phyloP scores from a whole-genome alignment of 1,140 invertebrate genomes.

The Cardiocondyla obscurior region DNA sequence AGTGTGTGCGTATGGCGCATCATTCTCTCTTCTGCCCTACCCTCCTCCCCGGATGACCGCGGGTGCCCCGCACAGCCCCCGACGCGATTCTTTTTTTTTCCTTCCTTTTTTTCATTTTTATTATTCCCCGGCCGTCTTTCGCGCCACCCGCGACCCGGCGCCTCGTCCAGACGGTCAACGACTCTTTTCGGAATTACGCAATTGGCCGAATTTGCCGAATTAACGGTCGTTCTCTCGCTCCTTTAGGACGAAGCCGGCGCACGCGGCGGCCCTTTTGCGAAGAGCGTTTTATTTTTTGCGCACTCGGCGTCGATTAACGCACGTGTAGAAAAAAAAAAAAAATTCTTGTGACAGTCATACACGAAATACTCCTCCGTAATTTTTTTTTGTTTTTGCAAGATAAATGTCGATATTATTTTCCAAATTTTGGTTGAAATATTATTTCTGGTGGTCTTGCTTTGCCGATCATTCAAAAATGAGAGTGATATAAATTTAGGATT shows the following conservation, averaged over 20 bases:
- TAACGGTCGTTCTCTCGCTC: constrained; percentile 62
- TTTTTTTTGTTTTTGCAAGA: background rate
- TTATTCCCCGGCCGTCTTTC: too few species aligned
- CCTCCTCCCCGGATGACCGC: constrained; percentile 26
- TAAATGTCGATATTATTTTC: background rate
- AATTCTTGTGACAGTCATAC: background rate
- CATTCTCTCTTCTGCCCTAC: constrained; percentile 53
- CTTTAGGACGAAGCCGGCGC: background rate
- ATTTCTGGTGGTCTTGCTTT: background rate
- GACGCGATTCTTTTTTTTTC: constrained; percentile 13
- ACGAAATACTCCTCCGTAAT: background rate
- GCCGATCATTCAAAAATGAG: background rate
- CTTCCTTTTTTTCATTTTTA: too few species aligned
- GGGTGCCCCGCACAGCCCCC: constrained; percentile 33
- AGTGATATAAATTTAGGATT: background rate
- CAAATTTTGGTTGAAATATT: background rate
- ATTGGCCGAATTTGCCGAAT: constrained; percentile 81
- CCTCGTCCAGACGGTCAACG: constrained; percentile 77
- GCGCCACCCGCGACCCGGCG: constrained; percentile 36
- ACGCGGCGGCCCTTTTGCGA: constrained; percentile 24
- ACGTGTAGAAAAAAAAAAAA: background rate
- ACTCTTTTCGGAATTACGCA: constrained; percentile 82
- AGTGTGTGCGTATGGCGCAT: background rate
- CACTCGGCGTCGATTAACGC: background rate
- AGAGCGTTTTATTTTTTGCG: background rate